Base-by-base conservation (phyloP, 2,113 vertebrate species). In the Upupa epops region DNA sequence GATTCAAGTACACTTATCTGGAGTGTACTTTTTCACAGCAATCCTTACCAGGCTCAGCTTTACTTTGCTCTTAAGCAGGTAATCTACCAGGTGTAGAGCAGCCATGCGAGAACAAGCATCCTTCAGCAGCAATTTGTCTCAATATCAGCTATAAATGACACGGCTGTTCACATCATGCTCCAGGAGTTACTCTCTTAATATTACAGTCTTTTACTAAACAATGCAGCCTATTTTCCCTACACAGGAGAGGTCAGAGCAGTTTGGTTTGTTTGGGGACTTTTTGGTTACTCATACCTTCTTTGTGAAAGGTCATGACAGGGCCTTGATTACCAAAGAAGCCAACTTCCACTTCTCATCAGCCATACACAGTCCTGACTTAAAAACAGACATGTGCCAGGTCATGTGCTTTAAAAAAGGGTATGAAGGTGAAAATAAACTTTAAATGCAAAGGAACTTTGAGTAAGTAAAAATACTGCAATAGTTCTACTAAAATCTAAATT, bases 61-160 rank as follows among this genome's bases (percentile, higher is more conserved):
- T 91, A 60, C 73, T 91, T 79, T 85, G 91, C 87, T 89, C 81
- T 93, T 55, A 80, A 65, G 32, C 51, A 63, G 66, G 71, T 87
- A 82, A 82, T 55, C 51, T 26, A 85, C 48, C 91, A 89, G 82
- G 74, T 76, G 68, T 12, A 93, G 94, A 56, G 63, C 81, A 84
- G 46, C 45, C 51, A 11, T 26, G 82, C 77, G 89, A 7, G 36
- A 84, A 83, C 46, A 49, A 79, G 45, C 91, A 82, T 65, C 86
- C 49, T 61, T 83, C 68, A 81, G 68, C 58, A 61, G 69, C 73
- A 93, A 29, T 79, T 61, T 48, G 46, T 73, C 77, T 92, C 68
- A 14, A 48, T 26, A n/a, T n/a, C 58, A 69, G 40, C 77, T 60
- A 11, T 1, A 60, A 60, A 79, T 54, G 73, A 82, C 73, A 75